Evolutionary conservation across 2,797 vertebrate species (phyloP).

Genomic region (Anisognathus igniventris): DNA sequence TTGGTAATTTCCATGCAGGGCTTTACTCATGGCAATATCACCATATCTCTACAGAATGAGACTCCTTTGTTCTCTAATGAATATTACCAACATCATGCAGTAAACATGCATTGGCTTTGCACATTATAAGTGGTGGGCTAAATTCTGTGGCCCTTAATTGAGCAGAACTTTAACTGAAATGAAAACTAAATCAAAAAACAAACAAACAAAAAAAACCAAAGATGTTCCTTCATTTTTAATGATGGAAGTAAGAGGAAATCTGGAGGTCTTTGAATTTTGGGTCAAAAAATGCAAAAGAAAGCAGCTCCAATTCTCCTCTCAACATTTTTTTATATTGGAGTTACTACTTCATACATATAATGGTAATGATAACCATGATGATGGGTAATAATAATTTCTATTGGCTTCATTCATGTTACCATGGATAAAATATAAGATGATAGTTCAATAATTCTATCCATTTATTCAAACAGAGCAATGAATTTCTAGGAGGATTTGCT

Average conservation of each 20-base stretch:
- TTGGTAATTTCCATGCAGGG: background rate
- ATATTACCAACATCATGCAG: background rate
- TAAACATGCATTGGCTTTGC: background rate
- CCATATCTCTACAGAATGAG: background rate
- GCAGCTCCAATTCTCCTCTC: background rate
- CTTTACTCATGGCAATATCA: background rate
- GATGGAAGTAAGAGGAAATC: background rate
- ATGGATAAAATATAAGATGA: background rate
- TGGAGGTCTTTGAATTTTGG: background rate
- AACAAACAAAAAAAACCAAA: background rate
- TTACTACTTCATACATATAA: background rate
- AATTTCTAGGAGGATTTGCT: background rate
- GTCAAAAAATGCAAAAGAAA: background rate
- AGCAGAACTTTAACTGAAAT: background rate
- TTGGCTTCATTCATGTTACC: background rate
- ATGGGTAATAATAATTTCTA: background rate
- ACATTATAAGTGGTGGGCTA: background rate
- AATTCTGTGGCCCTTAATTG: background rate
- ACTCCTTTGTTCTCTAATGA: background rate
- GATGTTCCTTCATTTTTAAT: background rate
- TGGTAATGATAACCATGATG: rapidly evolving
- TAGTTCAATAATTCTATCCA: background rate
- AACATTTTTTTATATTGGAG: background rate
- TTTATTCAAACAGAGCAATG: background rate
- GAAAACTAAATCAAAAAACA: background rate